Base-by-base conservation (phyloP, 1,140 invertebrate genomes). In the Drosophila virilis region DNA sequence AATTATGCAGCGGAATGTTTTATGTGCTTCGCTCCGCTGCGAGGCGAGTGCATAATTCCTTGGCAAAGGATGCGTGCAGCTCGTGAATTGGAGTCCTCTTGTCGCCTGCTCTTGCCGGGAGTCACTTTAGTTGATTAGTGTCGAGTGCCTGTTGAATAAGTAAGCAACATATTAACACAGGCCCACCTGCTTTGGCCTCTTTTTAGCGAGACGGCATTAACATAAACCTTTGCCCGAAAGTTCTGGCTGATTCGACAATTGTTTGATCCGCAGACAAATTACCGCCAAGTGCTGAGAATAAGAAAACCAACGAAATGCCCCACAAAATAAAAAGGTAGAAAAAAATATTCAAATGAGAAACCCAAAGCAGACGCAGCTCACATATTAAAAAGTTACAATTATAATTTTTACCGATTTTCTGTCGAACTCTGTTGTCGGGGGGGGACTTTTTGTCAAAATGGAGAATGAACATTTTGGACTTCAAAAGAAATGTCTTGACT, bases 1-100 rank as follows among this genome's bases (percentile, higher is more conserved):
- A 86, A 86, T 86, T 86, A 86, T 86, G 83, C 83, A 86, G 52
- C 80, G 83, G 59, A 86, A 86, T 86, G 83, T 83, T 86, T 86
- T 86, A 86, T 86, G 79, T 54, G 54, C 76, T 60, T 38, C 42
- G 43, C 52, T 57, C 32, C 35, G 33, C 64, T 52, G 8, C 55
- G 35, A 35, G 32, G 8, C 59, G 45, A 81, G 66, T 86, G 82
- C 82, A 86, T 72, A 78, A 81, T 61, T 88, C 66, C 83, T 74
- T 58, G 48, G 62, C 66, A 61, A 75, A 80, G 68, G 64, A 79
- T 68, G 59, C 74, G 75, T 79, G 74, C 59, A 28, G 33, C 13
- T 8, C 17, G 54, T 12, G 22, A 40, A 13, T 48, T 43, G 52
- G 28, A 45, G 32, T 57, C 32, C 51, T 57, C 32, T 35, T 35